Evolutionary conservation across 2,113 vertebrate species (phyloP).

Genomic region (Callorhinus ursinus): DNA sequence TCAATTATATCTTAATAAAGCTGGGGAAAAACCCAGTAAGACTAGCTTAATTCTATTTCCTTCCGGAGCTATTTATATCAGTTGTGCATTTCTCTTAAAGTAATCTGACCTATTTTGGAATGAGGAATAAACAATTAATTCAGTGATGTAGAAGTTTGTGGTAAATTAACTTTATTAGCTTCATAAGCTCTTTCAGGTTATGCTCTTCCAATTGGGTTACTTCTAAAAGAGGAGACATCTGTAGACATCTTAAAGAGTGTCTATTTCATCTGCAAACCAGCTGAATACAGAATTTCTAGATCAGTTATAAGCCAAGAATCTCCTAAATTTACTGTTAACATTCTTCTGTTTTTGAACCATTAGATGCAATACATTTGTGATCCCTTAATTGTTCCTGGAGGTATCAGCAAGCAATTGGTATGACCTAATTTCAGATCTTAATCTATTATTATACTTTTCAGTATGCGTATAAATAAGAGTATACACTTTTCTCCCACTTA

Average conservation of each 20-base stretch:
- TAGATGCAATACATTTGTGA: background rate
- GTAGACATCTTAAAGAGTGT: background rate
- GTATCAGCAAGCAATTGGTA: background rate
- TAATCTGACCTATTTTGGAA: background rate
- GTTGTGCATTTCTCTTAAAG: constrained; percentile 16
- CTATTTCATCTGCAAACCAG: constrained; percentile 9
- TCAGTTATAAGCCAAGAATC: background rate
- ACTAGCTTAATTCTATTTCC: background rate
- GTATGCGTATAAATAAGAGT: background rate
- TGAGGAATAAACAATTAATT: constrained; percentile 27
- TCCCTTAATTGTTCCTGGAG: background rate
- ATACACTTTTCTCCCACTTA: background rate
- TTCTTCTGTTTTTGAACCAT: background rate
- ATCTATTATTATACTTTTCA: background rate
- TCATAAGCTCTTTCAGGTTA: background rate
- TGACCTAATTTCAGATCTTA: background rate
- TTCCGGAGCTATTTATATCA: background rate
- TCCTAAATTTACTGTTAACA: background rate
- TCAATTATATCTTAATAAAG: background rate
- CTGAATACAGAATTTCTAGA: background rate
- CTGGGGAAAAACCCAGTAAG: background rate
- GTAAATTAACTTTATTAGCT: background rate
- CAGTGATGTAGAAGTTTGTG: background rate
- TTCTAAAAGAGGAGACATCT: background rate
- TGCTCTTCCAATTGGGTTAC: background rate